Conservation (phyloP, 2,797 vertebrate species). For the Rachycentron canadum region DNA sequence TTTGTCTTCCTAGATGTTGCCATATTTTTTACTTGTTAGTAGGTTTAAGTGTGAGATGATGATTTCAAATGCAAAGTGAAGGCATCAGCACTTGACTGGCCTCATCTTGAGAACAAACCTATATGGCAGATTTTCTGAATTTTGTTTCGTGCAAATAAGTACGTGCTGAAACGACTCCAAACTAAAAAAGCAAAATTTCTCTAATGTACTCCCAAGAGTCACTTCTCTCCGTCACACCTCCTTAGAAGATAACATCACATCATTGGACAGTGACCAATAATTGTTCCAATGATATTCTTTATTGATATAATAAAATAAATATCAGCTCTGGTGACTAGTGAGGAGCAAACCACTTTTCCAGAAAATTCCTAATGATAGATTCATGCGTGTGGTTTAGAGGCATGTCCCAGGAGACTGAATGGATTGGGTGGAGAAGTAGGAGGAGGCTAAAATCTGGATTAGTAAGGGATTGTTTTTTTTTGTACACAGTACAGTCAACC, state of each 20-base stretch:
- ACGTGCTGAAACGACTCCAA: neutral
- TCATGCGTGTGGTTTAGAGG: conserved; percentile 9
- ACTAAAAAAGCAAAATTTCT: conserved; percentile 14
- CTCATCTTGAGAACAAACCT: neutral
- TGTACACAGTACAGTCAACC: conserved; percentile 43
- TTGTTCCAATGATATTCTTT: neutral
- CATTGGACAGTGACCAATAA: neutral
- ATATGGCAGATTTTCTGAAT: neutral
- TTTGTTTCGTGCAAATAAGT: neutral
- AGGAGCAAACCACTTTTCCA: neutral
- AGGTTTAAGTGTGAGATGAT: neutral
- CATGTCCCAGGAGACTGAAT: conserved; percentile 29
- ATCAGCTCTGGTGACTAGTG: neutral
- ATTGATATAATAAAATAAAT: neutral
- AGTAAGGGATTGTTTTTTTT: conserved; percentile 31
- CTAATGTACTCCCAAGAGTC: neutral
- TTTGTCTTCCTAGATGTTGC: neutral
- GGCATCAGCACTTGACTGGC: neutral
- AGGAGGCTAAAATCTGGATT: conserved; percentile 51
- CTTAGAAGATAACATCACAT: neutral
- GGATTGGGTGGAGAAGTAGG: conserved; percentile 32
- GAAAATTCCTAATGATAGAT: conserved; percentile 16
- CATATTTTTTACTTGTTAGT: neutral
- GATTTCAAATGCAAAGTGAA: neutral
- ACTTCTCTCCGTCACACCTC: conserved; percentile 6